A percentile compares a stretch with the other conserved stretches of the same genome.
These are phyloP conservation scores for Trididemnum miniatum DNA, from an alignment of 23 tunicate species.

Conservation along the genomic window DNA sequence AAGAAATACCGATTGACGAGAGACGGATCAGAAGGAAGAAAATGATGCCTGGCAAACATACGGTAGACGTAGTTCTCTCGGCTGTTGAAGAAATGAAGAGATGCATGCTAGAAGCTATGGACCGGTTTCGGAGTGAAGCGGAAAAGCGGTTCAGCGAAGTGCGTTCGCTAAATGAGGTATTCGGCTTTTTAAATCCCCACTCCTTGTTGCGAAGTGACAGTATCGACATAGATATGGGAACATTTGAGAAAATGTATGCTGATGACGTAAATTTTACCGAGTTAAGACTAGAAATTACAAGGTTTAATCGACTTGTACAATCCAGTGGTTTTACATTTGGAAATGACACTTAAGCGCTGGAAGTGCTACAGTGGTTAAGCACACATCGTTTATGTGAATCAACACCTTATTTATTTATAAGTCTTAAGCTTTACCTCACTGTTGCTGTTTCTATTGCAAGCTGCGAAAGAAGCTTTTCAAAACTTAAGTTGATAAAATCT, in stretches of 20 bases:
- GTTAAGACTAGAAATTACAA: constrained; percentile 10
- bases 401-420: constrained; percentile 16
- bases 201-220: constrained; percentile 34
- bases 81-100: constrained; percentile 38
- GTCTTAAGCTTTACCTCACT: constrained; percentile 46
- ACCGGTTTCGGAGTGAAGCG: constrained; percentile 37
- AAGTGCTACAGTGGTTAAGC: constrained; percentile 28
- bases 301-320: constrained; percentile 35
- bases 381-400: constrained; percentile 34
- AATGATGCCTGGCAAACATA: constrained; percentile 45
- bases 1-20: constrained; percentile 33
- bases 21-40: constrained; percentile 33
- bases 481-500: too few species aligned
- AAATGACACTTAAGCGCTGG: constrained; percentile 26
- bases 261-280: constrained; percentile 24
- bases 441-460: constrained; percentile 46
- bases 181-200: constrained; percentile 35
- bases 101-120: constrained; percentile 44
- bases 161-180: constrained; percentile 24
- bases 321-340: constrained; percentile 28
- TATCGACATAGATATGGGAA: constrained; percentile 23
- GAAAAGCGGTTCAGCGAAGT: constrained; percentile 32
- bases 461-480: constrained; percentile 33
- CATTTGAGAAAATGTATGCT: constrained; percentile 26
- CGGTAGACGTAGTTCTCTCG: constrained; percentile 43